These are phyloP conservation scores for Fulmarus glacialis DNA, from an alignment of 2,113 vertebrate genomes.

Conservation along the genomic window DNA sequence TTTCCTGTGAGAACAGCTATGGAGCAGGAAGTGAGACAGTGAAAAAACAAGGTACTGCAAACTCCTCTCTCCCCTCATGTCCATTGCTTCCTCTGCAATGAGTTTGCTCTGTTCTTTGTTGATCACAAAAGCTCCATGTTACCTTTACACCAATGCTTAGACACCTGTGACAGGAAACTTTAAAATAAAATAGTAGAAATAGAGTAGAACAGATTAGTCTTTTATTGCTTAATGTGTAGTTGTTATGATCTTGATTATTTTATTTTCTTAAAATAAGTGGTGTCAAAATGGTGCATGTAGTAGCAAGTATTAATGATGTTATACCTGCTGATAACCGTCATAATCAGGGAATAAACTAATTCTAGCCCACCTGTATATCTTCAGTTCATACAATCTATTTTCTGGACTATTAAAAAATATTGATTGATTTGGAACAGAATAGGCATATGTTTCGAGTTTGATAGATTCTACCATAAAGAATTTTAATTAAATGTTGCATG, in stretches of 20 bases:
- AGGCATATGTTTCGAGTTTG: neutral
- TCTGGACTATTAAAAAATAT: neutral
- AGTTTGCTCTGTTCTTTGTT: neutral
- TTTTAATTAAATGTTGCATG: neutral
- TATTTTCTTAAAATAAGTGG: neutral
- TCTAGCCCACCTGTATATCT: neutral
- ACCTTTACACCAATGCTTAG: neutral
- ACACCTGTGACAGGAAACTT: neutral
- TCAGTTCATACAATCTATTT: neutral
- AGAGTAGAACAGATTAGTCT: neutral
- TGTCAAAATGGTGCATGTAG: neutral
- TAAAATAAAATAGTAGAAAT: neutral
- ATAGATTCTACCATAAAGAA: neutral
- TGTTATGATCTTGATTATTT: neutral
- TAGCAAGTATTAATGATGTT: neutral
- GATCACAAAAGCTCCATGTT: neutral
- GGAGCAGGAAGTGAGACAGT: neutral
- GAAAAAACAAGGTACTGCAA: neutral
- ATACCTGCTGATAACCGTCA: neutral
- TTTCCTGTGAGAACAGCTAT: neutral
- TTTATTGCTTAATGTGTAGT: neutral
- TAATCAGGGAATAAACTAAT: neutral
- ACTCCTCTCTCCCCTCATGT: neutral
- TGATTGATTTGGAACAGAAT: neutral
- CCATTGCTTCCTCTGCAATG: fast-evolving